A percentile compares a stretch with the other conserved stretches of the same genome.
phyloP scores from a whole-genome alignment of 2,797 vertebrate species.

The Lycodopsis pacificus region DNA sequence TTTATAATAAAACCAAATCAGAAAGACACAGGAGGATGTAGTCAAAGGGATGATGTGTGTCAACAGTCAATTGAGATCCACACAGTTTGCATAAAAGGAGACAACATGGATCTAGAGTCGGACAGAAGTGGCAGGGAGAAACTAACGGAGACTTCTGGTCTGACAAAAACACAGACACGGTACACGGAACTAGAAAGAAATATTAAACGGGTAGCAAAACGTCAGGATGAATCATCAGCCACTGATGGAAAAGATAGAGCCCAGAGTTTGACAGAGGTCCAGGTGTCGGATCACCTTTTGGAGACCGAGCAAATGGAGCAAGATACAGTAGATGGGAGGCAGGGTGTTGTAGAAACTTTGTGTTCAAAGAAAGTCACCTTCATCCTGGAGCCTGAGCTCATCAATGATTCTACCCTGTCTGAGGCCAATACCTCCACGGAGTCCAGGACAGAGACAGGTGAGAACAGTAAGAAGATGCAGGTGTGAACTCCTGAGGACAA shows the following conservation, averaged over 20 bases:
- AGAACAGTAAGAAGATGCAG: conserved; percentile 25
- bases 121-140: background rate
- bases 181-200: background rate
- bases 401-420: conserved; percentile 39
- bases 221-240: background rate
- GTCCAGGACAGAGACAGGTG: conserved; percentile 69
- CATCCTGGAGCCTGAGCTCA: conserved; percentile 70
- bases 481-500: conserved; percentile 24
- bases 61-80: conserved; percentile 7
- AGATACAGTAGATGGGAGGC: background rate
- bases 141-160: background rate
- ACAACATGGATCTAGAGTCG: background rate
- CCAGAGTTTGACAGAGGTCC: conserved; percentile 5
- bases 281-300: background rate
- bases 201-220: background rate
- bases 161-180: background rate
- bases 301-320: conserved; percentile 1
- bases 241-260: background rate
- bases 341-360: background rate
- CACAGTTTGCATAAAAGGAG: background rate
- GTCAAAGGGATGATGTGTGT: background rate
- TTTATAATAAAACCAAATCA: background rate
- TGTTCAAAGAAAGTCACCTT: conserved; percentile 73
- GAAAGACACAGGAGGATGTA: background rate
- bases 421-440: conserved; percentile 44